Evolutionary conservation across 2,888 invertebrate species (phyloP).

Genomic region (Anthrax anthrax): DNA sequence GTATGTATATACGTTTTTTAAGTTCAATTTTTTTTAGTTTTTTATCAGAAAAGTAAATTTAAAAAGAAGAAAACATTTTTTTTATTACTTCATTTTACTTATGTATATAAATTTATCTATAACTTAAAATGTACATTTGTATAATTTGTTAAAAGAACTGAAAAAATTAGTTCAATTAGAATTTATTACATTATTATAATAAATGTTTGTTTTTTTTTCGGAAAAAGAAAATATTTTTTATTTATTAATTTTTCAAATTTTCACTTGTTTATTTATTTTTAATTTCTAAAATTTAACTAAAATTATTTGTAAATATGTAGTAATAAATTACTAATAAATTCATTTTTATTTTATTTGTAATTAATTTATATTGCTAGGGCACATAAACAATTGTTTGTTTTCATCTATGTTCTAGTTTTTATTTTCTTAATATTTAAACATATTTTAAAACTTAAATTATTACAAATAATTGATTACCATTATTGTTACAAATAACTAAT

Average conservation of each 20-base stretch:
- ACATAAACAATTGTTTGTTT: conserved; percentile 3
- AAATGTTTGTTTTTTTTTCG: neutral
- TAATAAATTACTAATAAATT: too few relatives aligned
- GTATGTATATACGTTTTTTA: too few relatives aligned
- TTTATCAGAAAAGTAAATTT: too few relatives aligned
- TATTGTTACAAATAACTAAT: neutral
- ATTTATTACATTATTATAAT: neutral
- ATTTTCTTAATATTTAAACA: neutral
- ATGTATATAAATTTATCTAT: too few relatives aligned
- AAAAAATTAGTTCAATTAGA: neutral
- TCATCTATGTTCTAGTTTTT: neutral
- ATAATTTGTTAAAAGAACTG: neutral
- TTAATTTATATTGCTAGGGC: conserved; percentile 9
- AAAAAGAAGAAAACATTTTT: too few relatives aligned
- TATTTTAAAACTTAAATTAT: neutral
- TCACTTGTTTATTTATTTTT: too few relatives aligned
- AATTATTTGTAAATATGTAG: neutral
- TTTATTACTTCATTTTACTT: too few relatives aligned
- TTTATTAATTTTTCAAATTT: neutral
- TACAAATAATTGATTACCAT: neutral
- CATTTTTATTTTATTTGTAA: too few relatives aligned
- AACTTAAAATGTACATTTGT: too few relatives aligned
- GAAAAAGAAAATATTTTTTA: too few relatives aligned
- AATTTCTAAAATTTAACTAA: neutral
- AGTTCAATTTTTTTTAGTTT: too few relatives aligned